Conservation (phyloP, 2,888 invertebrate species). For the Cremastinae sp. region DNA sequence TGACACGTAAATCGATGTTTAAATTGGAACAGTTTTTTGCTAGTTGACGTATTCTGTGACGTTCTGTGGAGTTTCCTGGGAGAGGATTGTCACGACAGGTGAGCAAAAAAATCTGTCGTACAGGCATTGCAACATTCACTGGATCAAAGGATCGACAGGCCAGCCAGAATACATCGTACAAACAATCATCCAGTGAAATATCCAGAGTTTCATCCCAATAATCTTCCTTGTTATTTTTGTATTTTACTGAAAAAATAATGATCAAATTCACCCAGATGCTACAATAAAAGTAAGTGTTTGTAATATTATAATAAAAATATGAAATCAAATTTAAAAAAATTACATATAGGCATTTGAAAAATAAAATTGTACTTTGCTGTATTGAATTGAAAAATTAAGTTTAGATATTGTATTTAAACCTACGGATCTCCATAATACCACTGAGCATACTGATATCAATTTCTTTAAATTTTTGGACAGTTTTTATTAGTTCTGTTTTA, state of each 20-base stretch:
- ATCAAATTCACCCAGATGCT: neutral
- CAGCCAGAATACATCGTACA: conserved; percentile 66
- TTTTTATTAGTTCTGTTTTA: conserved; percentile 60
- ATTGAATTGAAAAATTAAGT: neutral
- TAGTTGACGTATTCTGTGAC: conserved; percentile 61
- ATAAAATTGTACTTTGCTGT: too few species aligned
- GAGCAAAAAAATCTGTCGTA: conserved; percentile 63
- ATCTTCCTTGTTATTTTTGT: conserved; percentile 23
- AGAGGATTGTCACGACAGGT: conserved; percentile 64
- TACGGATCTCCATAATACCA: conserved; percentile 61
- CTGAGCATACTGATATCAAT: conserved; percentile 54
- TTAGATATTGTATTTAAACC: conserved; percentile 5
- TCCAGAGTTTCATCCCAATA: conserved; percentile 17
- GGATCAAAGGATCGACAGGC: conserved; percentile 58
- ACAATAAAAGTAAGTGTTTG: neutral
- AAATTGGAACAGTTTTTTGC: conserved; percentile 50
- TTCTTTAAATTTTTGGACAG: conserved; percentile 60
- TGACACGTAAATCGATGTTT: conserved; percentile 58
- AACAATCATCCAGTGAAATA: conserved; percentile 53
- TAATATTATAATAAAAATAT: neutral
- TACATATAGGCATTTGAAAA: too few species aligned
- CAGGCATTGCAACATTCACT: conserved; percentile 61
- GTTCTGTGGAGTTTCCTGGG: conserved; percentile 50
- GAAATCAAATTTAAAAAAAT: too few species aligned
- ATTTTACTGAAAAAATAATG: conserved; percentile 19